Conservation (phyloP, 35 echinoderm and acorn worm genomes). For the Lytechinus variegatus region DNA sequence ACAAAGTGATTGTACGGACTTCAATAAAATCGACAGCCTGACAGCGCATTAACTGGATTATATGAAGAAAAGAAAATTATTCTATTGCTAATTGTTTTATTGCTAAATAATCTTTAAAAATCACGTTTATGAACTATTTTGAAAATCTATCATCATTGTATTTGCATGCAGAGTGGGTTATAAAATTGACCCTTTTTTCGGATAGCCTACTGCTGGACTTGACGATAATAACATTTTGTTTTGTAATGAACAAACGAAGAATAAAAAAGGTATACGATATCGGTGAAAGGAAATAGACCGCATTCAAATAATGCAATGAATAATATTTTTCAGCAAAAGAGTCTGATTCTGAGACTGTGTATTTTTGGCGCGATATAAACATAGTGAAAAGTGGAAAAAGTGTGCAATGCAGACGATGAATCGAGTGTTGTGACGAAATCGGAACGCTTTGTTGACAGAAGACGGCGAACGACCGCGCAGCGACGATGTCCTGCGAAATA, state of each 20-base stretch:
- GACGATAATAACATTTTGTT: too few relatives aligned
- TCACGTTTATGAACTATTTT: too few relatives aligned
- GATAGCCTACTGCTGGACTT: too few relatives aligned
- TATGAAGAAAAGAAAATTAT: too few relatives aligned
- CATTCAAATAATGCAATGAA: background rate
- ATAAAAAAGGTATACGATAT: background rate
- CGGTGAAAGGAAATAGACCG: background rate
- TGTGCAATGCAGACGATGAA: constrained; percentile 26
- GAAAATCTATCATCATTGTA: too few relatives aligned
- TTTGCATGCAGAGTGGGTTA: too few relatives aligned
- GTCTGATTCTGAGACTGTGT: background rate
- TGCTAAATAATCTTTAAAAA: too few relatives aligned
- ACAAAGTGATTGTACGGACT: too few relatives aligned
- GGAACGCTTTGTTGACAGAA: constrained; percentile 38
- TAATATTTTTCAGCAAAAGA: background rate
- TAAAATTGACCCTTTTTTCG: too few relatives aligned
- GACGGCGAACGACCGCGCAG: constrained; percentile 36
- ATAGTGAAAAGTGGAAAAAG: background rate
- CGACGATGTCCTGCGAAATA: constrained; percentile 7
- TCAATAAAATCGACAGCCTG: too few relatives aligned
- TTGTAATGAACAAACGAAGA: background rate
- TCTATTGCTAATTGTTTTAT: too few relatives aligned
- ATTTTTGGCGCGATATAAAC: background rate
- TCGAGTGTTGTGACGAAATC: constrained; percentile 22
- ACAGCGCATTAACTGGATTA: too few relatives aligned